Base-by-base conservation (phyloP, 37 sponge, comb jelly and placozoan genomes). In the Aplysina aerophoba region DNA sequence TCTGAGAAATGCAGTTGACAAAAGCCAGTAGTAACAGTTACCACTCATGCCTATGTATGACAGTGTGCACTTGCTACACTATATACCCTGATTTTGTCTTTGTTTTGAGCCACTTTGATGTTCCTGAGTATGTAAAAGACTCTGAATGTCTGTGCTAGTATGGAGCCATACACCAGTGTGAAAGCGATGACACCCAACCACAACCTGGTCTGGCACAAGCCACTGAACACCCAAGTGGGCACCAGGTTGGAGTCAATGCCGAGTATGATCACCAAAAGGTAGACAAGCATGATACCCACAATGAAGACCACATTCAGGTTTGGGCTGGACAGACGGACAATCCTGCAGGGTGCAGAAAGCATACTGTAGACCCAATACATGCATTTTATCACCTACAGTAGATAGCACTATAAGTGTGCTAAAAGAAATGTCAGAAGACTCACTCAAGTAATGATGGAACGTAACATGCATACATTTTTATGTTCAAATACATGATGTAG, bases 321-420 rank as follows among this genome's bases (percentile, higher is more conserved):
- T 21, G 93, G 93, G 53, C 93, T 89, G 72, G 90, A 89, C 14
- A 89, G 80, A 57, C 89, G 86, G 60, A 92, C 74, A 19, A 89
- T 74, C 81, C 93, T 92, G 67, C 0, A 59, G 37, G 37, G 37
- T 38, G 14, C 14, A 67, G 17, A 33, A 68, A 22, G n/a, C n/a
- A 22, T 67, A 67, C 14, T 67, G n/a, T n/a, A n/a, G n/a, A n/a
- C n/a, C n/a, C n/a, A n/a, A n/a, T n/a, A n/a, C n/a, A n/a, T n/a
- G n/a, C n/a, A n/a, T n/a, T n/a, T n/a, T n/a, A n/a, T n/a, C n/a
- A n/a, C n/a, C n/a, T n/a, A n/a, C n/a, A n/a, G n/a, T 50, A 79
- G 28, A 55, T 14, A 55, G 80, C 16, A 35, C 24, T n/a, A 21
- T 67, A 21, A 14, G 25, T 67, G 27, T 67, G 27, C 38, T 39